A percentile compares a stretch with the other conserved stretches of the same genome.
Conservation (phyloP, 2,113 vertebrate genomes). For the Anseranas semipalmata region DNA sequence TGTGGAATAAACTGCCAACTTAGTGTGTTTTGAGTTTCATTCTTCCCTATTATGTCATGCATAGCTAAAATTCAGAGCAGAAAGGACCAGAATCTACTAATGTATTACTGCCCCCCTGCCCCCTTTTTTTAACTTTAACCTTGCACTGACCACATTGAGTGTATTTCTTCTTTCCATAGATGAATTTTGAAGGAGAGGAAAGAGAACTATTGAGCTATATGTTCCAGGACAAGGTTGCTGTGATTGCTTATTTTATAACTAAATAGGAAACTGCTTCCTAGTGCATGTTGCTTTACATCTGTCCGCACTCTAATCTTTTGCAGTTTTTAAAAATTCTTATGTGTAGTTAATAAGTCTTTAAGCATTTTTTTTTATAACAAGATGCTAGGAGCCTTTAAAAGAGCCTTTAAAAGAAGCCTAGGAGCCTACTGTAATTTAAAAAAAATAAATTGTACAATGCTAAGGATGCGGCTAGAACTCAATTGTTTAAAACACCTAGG, state of each 20-base stretch:
- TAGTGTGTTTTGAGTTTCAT: neutral
- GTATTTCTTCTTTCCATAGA: constrained; percentile 79
- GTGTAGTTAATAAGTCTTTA: neutral
- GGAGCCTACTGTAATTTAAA: too few species aligned
- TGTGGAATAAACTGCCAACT: neutral
- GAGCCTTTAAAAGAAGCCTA: too few species aligned
- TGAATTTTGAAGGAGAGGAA: constrained; percentile 87
- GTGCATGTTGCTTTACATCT: constrained; percentile 12
- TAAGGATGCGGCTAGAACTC: neutral
- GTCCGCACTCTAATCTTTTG: neutral
- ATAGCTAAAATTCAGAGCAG: neutral
- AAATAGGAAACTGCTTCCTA: constrained; percentile 2
- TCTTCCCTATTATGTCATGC: neutral
- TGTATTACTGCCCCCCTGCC: neutral
- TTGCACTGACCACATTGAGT: constrained; percentile 25
- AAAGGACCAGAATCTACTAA: neutral
- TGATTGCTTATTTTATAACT: constrained; percentile 56
- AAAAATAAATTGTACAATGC: neutral
- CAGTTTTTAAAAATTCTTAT: neutral
- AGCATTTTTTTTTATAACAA: neutral
- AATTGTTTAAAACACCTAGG: neutral
- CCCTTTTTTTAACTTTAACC: neutral
- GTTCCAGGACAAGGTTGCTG: constrained; percentile 89
- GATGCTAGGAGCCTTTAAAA: neutral
- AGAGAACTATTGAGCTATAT: constrained; percentile 85